Base-by-base conservation (phyloP, 1,140 invertebrate species). In the Ganaspis sp. region DNA sequence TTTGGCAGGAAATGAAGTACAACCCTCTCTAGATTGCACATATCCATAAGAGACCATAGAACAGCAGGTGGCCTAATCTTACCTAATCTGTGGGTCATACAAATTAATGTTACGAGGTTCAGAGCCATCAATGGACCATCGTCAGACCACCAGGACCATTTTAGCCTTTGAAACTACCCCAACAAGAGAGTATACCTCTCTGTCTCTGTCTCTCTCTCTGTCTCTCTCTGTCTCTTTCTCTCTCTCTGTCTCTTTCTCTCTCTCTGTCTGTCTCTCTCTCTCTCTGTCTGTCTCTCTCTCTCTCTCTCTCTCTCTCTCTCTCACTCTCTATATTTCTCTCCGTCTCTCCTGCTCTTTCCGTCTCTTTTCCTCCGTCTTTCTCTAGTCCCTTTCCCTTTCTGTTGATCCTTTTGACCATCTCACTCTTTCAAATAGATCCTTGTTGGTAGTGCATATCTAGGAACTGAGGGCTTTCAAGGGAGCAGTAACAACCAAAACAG, bases 71-170 rank as follows among this genome's bases (percentile, higher is more conserved):
- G 37, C 71, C 77, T 82, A 82, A 82, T 82, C 78, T 75, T 53
- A 77, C 49, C 82, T 84, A 82, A 85, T 84, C 81, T 81, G 77
- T 70, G 73, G 81, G 70, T 78, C 82, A 77, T 86, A 82, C 77
- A 82, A 86, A 86, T 86, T 86, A 87, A 88, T 86, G 83, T 84
- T 86, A 87, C 83, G 83, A 85, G 71, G 58, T 81, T 84, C 75
- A 54, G 75, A 75, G 76, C 76, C 83, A 74, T 86, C 83, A 83
- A 86, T 84, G 81, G 71, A 78, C 81, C 80, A 86, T 87, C 84
- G 77, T 78, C 72, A 58, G 64, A 75, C 21, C 78, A 54, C 38
- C 21, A 74, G 80, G 85, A 70, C 82, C 82, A 83, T 87, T 87
- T 86, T 75, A 78, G 83, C 79, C 77, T 72, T 70, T 69, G 70